A percentile compares a stretch with the other conserved stretches of the same genome.
phyloP scores from a whole-genome alignment of 2,113 vertebrate species.

The Hiodon tergisus region DNA sequence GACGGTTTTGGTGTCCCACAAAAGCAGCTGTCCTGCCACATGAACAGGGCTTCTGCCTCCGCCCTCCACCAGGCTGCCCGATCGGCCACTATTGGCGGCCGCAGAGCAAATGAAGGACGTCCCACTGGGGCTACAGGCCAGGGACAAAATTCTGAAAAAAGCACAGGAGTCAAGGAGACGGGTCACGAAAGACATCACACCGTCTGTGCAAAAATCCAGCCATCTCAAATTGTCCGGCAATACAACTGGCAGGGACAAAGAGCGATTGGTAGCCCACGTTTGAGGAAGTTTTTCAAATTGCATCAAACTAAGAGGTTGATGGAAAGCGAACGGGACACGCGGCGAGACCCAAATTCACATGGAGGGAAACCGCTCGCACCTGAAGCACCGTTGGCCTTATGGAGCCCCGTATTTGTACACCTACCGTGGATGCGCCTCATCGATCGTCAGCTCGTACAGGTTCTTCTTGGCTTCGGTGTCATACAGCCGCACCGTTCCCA shows the following conservation, averaged over 20 bases:
- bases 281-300: neutral
- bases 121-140: slow-evolving; percentile 88
- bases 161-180: neutral
- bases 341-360: too few relatives aligned
- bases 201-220: neutral
- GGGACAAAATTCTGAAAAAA: slow-evolving; percentile 81
- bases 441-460: slow-evolving; percentile 88
- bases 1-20: slow-evolving; percentile 97
- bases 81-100: slow-evolving; percentile 63
- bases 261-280: too few relatives aligned
- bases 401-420: neutral
- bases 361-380: neutral
- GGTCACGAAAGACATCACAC: neutral
- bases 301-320: neutral
- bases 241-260: too few relatives aligned
- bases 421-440: slow-evolving; percentile 85
- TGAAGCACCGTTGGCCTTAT: neutral
- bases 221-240: neutral
- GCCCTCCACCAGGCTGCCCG: slow-evolving; percentile 43
- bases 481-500: slow-evolving; percentile 87
- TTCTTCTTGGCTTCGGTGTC: slow-evolving; percentile 97
- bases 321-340: neutral
- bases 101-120: slow-evolving; percentile 92
- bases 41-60: slow-evolving; percentile 45
- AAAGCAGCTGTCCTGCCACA: slow-evolving; percentile 77